These are phyloP conservation scores for Fopius arisanus DNA, from an alignment of 1,140 invertebrate genomes.

Conservation along the genomic window DNA sequence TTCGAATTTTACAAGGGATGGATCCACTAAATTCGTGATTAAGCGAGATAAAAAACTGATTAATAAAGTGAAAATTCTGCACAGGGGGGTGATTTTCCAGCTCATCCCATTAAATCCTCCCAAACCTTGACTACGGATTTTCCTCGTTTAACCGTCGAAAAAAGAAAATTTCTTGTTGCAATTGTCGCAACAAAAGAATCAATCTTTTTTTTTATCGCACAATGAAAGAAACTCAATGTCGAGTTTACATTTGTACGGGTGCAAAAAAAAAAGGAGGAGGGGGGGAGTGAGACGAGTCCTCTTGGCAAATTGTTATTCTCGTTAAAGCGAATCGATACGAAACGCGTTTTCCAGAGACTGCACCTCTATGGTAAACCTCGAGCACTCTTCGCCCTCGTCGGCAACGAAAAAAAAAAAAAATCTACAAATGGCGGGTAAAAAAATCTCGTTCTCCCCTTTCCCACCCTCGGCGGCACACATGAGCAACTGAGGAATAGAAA, in stretches of 20 bases:
- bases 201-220: constrained; percentile 13
- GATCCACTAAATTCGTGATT: too few relatives aligned
- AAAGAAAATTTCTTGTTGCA: neutral
- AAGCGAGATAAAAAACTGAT: too few relatives aligned
- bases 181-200: constrained; percentile 9
- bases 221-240: constrained; percentile 11
- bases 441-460: neutral
- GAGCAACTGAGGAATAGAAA: neutral
- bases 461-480: neutral
- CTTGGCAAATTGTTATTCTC: constrained; percentile 14
- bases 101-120: neutral
- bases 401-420: neutral
- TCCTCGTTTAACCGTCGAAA: neutral
- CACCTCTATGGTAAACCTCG: constrained; percentile 14
- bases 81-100: neutral
- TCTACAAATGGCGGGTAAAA: neutral
- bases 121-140: neutral
- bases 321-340: constrained; percentile 13
- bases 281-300: neutral
- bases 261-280: neutral
- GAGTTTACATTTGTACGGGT: constrained; percentile 9
- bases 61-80: neutral
- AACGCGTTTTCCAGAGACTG: constrained; percentile 12
- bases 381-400: constrained; percentile 1
- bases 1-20: too few relatives aligned